Conservation (phyloP, 1,140 invertebrate species). For the Battus philenor region DNA sequence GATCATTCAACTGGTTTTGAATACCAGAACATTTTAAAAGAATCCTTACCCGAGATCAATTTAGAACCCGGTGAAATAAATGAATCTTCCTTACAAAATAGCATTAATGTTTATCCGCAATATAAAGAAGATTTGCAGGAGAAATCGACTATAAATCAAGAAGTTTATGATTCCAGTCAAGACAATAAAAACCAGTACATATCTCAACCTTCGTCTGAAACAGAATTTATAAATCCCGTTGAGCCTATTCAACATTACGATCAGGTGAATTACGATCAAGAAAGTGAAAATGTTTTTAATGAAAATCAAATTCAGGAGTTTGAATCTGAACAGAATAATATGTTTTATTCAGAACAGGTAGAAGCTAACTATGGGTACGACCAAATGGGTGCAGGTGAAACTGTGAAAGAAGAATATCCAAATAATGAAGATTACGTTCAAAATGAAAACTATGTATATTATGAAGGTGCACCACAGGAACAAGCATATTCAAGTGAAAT, state of each 20-base stretch:
- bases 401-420: slow-evolving; percentile 21
- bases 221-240: background rate
- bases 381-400: slow-evolving; percentile 18
- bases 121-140: background rate
- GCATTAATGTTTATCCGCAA: background rate
- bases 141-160: background rate
- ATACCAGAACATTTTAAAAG: too few relatives aligned
- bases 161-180: background rate
- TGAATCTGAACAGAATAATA: slow-evolving; percentile 45
- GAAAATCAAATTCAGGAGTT: slow-evolving; percentile 35
- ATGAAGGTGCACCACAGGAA: slow-evolving; percentile 34
- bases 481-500: slow-evolving; percentile 35
- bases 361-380: slow-evolving; percentile 28
- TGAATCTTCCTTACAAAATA: too few relatives aligned
- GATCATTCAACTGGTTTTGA: too few relatives aligned
- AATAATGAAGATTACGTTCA: slow-evolving; percentile 30
- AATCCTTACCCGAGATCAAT: too few relatives aligned
- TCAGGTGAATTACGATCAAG: background rate
- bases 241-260: slow-evolving; percentile 11
- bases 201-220: background rate
- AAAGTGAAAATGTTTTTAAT: slow-evolving; percentile 8
- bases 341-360: slow-evolving; percentile 46
- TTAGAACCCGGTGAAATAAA: too few relatives aligned
- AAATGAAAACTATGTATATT: slow-evolving; percentile 43
- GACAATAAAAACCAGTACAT: background rate